phyloP scores from a whole-genome alignment of 2,113 vertebrate species.

The Cinclus cinclus region DNA sequence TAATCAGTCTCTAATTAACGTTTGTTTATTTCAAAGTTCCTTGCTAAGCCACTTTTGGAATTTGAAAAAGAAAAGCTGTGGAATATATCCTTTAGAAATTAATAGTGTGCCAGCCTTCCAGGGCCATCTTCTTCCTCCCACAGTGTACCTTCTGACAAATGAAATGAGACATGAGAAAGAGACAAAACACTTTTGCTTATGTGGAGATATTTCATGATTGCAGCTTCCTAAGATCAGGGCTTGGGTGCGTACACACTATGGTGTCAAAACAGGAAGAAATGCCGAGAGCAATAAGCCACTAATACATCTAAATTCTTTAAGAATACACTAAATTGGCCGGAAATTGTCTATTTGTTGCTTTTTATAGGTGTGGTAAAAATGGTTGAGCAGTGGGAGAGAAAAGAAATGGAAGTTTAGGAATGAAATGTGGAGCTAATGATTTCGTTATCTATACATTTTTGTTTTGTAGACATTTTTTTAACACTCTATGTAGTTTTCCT shows the following conservation, averaged over 20 bases:
- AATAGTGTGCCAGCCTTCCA: background rate
- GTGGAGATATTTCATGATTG: background rate
- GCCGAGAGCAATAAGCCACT: background rate
- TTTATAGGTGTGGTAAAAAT: background rate
- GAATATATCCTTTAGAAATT: background rate
- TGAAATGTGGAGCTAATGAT: background rate
- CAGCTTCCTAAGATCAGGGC: background rate
- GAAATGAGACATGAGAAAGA: background rate
- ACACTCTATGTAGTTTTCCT: background rate
- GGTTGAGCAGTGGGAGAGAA: background rate
- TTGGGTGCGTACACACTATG: background rate
- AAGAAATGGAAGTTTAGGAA: background rate
- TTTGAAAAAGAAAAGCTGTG: background rate
- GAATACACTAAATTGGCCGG: background rate
- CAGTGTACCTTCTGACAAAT: background rate
- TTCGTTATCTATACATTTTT: background rate
- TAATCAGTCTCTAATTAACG: background rate
- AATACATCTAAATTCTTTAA: background rate
- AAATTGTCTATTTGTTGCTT: background rate
- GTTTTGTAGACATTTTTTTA: background rate
- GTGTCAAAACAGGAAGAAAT: background rate
- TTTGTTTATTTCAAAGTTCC: background rate
- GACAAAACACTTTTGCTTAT: background rate
- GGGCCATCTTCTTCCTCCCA: background rate
- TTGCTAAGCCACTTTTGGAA: background rate